Base-by-base conservation (phyloP, 2,888 invertebrate genomes). In the Drosophila borborema region DNA sequence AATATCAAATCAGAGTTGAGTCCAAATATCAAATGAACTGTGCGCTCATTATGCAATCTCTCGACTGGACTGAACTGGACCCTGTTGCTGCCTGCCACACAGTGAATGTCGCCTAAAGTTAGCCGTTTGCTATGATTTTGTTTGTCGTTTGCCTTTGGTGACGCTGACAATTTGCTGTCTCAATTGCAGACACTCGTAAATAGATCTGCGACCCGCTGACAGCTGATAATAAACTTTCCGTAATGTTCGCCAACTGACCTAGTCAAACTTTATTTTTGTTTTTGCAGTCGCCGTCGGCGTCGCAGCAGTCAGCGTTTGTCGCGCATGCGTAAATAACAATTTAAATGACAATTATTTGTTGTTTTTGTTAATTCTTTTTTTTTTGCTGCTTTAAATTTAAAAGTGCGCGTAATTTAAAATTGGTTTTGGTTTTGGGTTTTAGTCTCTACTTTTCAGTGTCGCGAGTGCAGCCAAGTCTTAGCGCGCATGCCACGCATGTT, bases 251-350 rank as follows among this genome's bases (percentile, higher is more conserved):
- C 65, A 72, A 65, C 41, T 81, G 78, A 82, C 78, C 73, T 69
- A 82, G 84, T 82, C 78, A 70, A 71, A 65, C 48, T 28, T 64
- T 70, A 23, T 2, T 20, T 20, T 20, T 20, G 1, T 31, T 64
- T 70, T 38, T 28, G 20, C 23, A 20, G 49, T 28, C 38, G 43
- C 0, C 18, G 53, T 54, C 20, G n/a, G 14, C 34, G 38, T 20
- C 51, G 23, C 40, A 20, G 12, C 46, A 28, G 63, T 36, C 14
- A 43, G 14, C 69, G 59, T 56, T 43, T 74, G 72, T 55, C 64
- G 80, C 71, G 86, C 77, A 86, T 79, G 87, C 86, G 80, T 86
- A 85, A 82, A 80, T 80, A 73, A 80, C 89, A 79, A 87, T 82
- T 85, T 74, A 90, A 82, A 87, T 80, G 77, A 77, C 86, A 80